Percentiles rank a stretch among this genome's conserved stretches.
These are phyloP conservation scores for Cassiopea xamachana DNA, from an alignment of 30 jellyfish, hydroid and myxozoan genomes.

Conservation along the genomic window DNA sequence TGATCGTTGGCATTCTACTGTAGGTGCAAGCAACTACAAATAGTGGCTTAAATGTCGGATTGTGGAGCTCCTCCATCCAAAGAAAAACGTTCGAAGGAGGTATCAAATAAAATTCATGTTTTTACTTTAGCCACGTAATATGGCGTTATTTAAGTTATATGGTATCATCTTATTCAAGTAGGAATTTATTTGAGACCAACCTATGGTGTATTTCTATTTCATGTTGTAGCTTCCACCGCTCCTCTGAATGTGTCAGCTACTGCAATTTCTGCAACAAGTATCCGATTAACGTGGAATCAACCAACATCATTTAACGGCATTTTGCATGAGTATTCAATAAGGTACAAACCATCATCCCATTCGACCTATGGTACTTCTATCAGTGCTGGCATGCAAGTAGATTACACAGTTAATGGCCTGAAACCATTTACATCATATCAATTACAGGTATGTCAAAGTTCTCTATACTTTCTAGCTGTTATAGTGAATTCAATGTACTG, in stretches of 20 bases:
- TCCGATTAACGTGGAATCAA: neutral
- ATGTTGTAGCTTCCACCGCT: neutral
- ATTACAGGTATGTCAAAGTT: slow-evolving; percentile 11
- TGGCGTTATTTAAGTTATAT: too few species aligned
- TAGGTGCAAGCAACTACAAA: neutral
- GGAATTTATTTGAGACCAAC: neutral
- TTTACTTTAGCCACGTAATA: too few species aligned
- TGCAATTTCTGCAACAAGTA: neutral
- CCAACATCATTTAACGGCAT: neutral
- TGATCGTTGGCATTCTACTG: neutral
- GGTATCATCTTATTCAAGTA: too few species aligned
- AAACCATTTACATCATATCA: neutral
- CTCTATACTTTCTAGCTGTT: neutral
- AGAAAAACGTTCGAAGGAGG: neutral
- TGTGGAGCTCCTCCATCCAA: neutral
- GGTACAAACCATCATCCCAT: neutral
- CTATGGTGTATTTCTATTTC: neutral
- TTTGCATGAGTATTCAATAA: neutral
- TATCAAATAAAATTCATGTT: too few species aligned
- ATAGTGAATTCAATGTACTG: neutral
- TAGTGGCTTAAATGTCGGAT: neutral
- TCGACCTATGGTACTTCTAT: neutral
- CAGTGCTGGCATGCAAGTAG: neutral
- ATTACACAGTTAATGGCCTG: neutral
- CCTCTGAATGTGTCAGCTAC: neutral